These are phyloP conservation scores for Ephydatia muelleri DNA, from an alignment of 37 sponge, comb jelly and placozoan species.

Conservation along the genomic window DNA sequence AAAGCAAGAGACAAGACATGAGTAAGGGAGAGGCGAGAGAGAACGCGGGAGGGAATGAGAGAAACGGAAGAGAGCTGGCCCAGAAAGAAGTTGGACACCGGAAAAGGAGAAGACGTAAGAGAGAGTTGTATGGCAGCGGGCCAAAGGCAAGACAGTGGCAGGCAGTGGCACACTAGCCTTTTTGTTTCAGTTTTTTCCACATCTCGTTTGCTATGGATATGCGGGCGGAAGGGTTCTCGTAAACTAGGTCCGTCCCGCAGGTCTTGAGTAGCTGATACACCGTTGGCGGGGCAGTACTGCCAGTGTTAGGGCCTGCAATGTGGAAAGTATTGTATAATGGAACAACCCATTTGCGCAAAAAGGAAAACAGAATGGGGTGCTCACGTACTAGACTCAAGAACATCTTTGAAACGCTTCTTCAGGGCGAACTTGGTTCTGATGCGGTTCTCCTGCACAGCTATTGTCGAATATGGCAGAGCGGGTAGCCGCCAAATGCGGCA, in stretches of 20 bases:
- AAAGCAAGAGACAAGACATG: background rate
- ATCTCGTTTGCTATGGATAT: conserved; percentile 16
- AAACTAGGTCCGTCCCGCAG: conserved; percentile 10
- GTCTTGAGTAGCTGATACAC: conserved; percentile 13
- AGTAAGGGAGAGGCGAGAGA: background rate
- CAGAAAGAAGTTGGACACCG: no score
- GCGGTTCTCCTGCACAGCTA: background rate
- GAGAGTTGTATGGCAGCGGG: background rate
- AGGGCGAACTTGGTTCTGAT: background rate
- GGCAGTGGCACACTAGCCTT: conserved; percentile 3
- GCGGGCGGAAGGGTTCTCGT: conserved; percentile 11
- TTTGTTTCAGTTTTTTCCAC: conserved; percentile 23
- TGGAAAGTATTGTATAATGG: background rate
- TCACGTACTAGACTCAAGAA: background rate
- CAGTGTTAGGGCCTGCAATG: background rate
- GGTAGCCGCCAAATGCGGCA: background rate
- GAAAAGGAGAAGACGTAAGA: no score
- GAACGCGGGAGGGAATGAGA: background rate
- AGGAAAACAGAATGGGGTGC: background rate
- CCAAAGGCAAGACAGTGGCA: background rate
- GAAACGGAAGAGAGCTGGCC: background rate
- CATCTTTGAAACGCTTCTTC: background rate
- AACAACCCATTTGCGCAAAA: no score
- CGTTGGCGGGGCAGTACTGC: background rate
- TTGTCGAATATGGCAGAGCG: background rate